Percentiles rank a stretch among this genome's conserved stretches.
Conservation (phyloP, 2,113 vertebrate species). For the Bucco capensis region DNA sequence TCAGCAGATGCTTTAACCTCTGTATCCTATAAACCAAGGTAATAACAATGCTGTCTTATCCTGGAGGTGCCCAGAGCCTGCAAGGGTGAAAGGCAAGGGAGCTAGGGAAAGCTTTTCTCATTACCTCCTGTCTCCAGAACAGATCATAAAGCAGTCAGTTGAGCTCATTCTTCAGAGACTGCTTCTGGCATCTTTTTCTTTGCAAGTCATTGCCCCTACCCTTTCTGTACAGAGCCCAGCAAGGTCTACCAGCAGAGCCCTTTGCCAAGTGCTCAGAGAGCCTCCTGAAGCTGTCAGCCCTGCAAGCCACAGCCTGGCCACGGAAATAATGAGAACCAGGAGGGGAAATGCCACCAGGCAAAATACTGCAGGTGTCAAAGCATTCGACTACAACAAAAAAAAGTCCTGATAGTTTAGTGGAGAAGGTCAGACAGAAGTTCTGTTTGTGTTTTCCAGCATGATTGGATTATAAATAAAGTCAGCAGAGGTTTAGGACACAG, state of each 20-base stretch:
- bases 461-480: slow-evolving; percentile 42
- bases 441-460: neutral
- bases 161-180: neutral
- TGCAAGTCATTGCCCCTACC: neutral
- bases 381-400: neutral
- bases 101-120: neutral
- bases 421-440: slow-evolving; percentile 6
- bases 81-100: neutral
- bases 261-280: neutral
- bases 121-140: neutral
- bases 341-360: neutral
- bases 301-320: neutral
- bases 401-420: neutral
- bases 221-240: neutral
- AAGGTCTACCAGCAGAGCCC: neutral
- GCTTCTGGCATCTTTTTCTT: neutral
- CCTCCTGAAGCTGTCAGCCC: neutral
- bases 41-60: neutral
- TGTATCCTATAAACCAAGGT: neutral
- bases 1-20: neutral
- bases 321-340: neutral
- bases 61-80: neutral
- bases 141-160: neutral
- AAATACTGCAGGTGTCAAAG: neutral
- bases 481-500: neutral